Evolutionary conservation across 2,113 vertebrate species (phyloP).

Genomic region (Poicephalus gulielmi): DNA sequence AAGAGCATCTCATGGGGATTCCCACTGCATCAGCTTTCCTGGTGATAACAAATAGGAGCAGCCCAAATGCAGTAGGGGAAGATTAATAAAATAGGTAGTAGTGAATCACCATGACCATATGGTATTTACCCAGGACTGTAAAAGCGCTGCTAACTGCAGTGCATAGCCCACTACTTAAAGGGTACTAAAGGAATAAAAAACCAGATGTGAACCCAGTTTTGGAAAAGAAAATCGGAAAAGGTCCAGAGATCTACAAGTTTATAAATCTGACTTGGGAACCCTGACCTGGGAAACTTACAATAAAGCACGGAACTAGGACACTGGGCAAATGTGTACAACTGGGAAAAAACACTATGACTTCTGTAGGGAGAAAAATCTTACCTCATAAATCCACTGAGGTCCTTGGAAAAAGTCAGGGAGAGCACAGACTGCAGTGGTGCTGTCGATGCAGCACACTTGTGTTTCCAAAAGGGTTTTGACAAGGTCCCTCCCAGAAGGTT

Average conservation of each 20-base stretch:
- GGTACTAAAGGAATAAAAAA: neutral
- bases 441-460: neutral
- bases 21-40: neutral
- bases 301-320: neutral
- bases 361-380: neutral
- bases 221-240: neutral
- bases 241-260: neutral
- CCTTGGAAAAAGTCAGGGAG: neutral
- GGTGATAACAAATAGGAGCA: neutral
- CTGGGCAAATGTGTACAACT: neutral
- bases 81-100: neutral
- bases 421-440: rapidly evolving
- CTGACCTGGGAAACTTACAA: neutral
- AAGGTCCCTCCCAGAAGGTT: neutral
- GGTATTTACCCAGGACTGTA: neutral
- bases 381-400: neutral
- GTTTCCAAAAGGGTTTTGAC: neutral
- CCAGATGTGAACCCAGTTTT: neutral
- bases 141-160: neutral
- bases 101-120: neutral
- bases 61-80: neutral
- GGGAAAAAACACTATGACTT: neutral
- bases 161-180: neutral
- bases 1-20: neutral
- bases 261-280: neutral